Evolutionary conservation across 2,888 invertebrate genomes (phyloP).

Genomic region (Halocaridina rubra): DNA sequence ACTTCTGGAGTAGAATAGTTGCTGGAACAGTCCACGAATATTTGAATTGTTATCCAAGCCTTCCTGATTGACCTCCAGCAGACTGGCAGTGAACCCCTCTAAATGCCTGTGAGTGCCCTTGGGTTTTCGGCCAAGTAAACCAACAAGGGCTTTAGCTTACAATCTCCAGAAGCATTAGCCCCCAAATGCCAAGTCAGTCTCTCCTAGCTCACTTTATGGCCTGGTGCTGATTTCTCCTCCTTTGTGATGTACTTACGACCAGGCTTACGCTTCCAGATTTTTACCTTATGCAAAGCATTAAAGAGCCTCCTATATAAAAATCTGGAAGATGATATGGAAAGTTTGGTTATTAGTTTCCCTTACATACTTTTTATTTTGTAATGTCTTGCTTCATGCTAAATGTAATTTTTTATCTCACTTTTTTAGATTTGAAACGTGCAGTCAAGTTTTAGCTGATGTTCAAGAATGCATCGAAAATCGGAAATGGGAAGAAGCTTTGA

Average conservation of each 20-base stretch:
- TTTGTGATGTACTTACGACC: background rate
- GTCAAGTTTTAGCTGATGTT: constrained; percentile 67
- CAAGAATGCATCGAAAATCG: constrained; percentile 66
- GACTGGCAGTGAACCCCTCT: background rate
- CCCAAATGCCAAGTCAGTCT: background rate
- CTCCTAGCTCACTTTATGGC: too few species aligned
- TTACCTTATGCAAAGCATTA: too few species aligned
- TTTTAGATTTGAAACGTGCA: constrained; percentile 43
- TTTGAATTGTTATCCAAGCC: too few species aligned
- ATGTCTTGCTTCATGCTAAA: too few species aligned
- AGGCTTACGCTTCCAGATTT: background rate
- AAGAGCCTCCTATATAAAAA: too few species aligned
- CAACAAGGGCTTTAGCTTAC: background rate
- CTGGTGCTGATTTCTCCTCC: background rate
- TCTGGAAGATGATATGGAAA: too few species aligned
- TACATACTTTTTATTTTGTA: too few species aligned
- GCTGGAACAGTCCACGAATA: too few species aligned
- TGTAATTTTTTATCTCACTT: too few species aligned
- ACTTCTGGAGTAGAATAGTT: too few species aligned
- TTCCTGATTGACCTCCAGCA: too few species aligned
- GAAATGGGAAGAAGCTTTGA: constrained; percentile 66
- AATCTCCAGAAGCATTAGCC: background rate
- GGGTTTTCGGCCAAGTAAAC: background rate
- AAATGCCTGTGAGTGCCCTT: background rate
- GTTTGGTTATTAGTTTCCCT: too few species aligned